Evolutionary conservation across 2,797 vertebrate species (phyloP).

Genomic region (Lacerta bilineata): DNA sequence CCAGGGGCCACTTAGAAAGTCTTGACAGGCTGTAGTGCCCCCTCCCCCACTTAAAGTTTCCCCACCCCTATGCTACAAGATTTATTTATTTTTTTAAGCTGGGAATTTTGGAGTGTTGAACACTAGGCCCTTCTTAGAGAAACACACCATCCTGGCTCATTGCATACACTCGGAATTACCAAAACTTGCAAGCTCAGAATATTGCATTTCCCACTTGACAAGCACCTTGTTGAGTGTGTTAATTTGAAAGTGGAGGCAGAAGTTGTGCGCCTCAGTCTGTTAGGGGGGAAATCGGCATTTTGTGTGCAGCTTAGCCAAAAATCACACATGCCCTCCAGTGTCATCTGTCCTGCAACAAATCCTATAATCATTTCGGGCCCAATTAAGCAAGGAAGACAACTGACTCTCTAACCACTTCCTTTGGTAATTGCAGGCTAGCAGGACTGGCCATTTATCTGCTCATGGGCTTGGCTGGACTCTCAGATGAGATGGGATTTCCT

Average conservation of each 20-base stretch:
- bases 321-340: slow-evolving; percentile 52
- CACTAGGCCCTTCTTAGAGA: no score
- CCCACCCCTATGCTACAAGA: no score
- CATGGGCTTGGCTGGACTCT: slow-evolving; percentile 76
- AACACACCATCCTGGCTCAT: no score
- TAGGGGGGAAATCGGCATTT: slow-evolving; percentile 53
- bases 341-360: slow-evolving; percentile 72
- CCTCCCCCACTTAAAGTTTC: no score
- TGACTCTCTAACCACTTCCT: slow-evolving; percentile 78
- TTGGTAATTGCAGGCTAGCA: slow-evolving; percentile 83
- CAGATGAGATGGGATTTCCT: slow-evolving; percentile 39
- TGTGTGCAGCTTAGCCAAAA: slow-evolving; percentile 48
- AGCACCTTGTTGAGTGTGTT: background rate
- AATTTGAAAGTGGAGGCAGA: slow-evolving; percentile 61
- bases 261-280: slow-evolving; percentile 50
- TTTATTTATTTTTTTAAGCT: no score
- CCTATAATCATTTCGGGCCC: slow-evolving; percentile 70
- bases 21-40: no score
- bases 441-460: slow-evolving; percentile 86
- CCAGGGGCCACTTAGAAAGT: no score
- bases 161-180: background rate
- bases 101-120: no score
- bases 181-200: no score
- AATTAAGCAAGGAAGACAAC: slow-evolving; percentile 68
- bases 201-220: slow-evolving; percentile 5